These are phyloP conservation scores for Rhynchonycteris naso DNA, from an alignment of 2,797 vertebrate species.

Conservation along the genomic window DNA sequence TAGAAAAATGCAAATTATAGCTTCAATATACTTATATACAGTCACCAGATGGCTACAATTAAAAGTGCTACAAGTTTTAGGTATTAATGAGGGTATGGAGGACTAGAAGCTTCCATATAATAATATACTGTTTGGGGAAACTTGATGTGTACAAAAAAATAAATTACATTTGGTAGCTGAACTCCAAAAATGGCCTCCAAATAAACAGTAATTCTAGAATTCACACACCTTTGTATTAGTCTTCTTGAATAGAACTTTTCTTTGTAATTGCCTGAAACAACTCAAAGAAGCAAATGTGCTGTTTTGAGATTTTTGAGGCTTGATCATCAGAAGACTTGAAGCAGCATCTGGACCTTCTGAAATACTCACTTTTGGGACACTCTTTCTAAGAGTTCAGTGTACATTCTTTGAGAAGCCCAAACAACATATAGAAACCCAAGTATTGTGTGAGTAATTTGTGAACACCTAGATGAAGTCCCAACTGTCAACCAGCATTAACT, in stretches of 20 bases:
- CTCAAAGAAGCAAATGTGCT: not conserved
- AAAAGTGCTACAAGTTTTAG: not conserved
- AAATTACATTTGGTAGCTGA: not conserved
- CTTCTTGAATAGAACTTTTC: not conserved
- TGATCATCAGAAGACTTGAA: not conserved
- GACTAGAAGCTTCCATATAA: not conserved
- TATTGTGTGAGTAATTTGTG: not conserved
- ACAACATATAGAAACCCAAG: not conserved
- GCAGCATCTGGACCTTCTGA: not conserved
- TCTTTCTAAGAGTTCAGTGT: not conserved
- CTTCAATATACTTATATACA: not conserved
- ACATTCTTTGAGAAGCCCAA: not conserved
- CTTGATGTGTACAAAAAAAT: not conserved
- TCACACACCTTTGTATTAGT: not conserved
- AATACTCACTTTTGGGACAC: not conserved
- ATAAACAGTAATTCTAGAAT: not conserved
- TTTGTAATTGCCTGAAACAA: not conserved
- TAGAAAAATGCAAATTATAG: not conserved
- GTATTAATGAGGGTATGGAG: not conserved
- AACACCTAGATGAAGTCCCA: not conserved
- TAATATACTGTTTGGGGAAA: not conserved
- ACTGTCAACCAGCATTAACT: not conserved
- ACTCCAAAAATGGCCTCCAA: not conserved
- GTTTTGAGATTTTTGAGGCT: not conserved
- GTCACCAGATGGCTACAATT: not conserved